Percentiles rank a stretch among this genome's conserved stretches.
Conservation (phyloP, 2,888 invertebrate genomes). For the Caenorhabditis zanzibari region DNA sequence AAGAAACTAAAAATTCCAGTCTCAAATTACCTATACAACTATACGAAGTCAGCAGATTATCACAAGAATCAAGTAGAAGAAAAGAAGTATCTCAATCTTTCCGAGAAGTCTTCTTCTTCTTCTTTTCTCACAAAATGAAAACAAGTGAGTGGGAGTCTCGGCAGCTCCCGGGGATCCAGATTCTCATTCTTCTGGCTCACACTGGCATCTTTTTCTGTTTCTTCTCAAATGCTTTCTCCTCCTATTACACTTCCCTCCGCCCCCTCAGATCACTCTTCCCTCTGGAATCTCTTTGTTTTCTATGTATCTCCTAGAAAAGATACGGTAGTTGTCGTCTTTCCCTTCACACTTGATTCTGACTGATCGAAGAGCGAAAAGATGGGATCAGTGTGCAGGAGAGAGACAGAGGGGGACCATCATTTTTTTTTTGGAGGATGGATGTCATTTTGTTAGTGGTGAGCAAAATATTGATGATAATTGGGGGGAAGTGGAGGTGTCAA, state of each 20-base stretch:
- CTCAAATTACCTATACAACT: neutral
- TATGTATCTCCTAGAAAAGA: neutral
- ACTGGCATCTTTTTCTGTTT: slow-evolving; percentile 39
- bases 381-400: slow-evolving; percentile 30
- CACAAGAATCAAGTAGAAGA: neutral
- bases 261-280: slow-evolving; percentile 6
- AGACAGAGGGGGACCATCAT: neutral
- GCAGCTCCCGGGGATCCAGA: neutral
- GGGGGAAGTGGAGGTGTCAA: slow-evolving; percentile 6
- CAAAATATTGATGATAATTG: slow-evolving; percentile 57
- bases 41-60: neutral
- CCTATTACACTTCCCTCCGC: slow-evolving; percentile 23
- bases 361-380: slow-evolving; percentile 56
- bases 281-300: slow-evolving; percentile 27
- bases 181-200: slow-evolving; percentile 17
- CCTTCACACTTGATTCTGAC: slow-evolving; percentile 45
- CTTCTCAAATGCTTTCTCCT: slow-evolving; percentile 2
- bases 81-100: neutral
- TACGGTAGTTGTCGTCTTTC: slow-evolving; percentile 44
- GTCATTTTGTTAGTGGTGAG: slow-evolving; percentile 35
- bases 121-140: neutral
- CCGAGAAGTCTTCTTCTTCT: neutral
- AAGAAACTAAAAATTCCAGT: neutral
- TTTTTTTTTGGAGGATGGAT: slow-evolving; percentile 12
- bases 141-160: slow-evolving; percentile 36